Conservation (phyloP, 2,113 vertebrate species). For the Chrysemys picta region DNA sequence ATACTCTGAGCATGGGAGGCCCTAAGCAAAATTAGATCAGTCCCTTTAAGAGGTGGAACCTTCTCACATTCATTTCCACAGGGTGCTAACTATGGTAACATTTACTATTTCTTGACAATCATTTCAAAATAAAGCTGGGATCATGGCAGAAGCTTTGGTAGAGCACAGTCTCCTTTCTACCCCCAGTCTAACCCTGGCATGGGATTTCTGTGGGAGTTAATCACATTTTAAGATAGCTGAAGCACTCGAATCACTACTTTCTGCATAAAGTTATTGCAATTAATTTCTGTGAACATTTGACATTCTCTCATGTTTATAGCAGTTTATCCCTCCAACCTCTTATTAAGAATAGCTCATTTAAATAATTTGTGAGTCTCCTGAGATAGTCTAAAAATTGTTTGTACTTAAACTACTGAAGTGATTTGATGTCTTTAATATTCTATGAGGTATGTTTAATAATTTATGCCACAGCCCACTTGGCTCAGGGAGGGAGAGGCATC, state of each 20-base stretch:
- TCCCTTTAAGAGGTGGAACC: rapidly evolving
- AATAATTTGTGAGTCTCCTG: neutral
- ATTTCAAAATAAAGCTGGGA: neutral
- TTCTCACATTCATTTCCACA: rapidly evolving
- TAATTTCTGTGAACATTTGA: neutral
- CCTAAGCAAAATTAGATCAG: neutral
- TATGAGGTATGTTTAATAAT: neutral
- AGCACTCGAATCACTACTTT: neutral
- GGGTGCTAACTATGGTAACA: neutral
- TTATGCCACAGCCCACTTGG: neutral
- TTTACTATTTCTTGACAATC: neutral
- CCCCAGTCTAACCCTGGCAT: neutral
- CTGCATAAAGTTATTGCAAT: neutral
- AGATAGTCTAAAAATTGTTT: neutral
- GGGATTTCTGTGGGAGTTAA: neutral
- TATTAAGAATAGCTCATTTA: neutral
- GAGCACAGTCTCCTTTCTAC: neutral
- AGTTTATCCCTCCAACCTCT: neutral
- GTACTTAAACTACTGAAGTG: neutral
- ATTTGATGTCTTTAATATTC: neutral
- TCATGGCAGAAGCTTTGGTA: neutral
- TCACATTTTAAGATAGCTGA: neutral
- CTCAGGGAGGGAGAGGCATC: neutral
- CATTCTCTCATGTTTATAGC: neutral
- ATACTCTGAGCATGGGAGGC: neutral